phyloP scores from a whole-genome alignment of 2,888 invertebrate genomes.

The Apantesis nais region DNA sequence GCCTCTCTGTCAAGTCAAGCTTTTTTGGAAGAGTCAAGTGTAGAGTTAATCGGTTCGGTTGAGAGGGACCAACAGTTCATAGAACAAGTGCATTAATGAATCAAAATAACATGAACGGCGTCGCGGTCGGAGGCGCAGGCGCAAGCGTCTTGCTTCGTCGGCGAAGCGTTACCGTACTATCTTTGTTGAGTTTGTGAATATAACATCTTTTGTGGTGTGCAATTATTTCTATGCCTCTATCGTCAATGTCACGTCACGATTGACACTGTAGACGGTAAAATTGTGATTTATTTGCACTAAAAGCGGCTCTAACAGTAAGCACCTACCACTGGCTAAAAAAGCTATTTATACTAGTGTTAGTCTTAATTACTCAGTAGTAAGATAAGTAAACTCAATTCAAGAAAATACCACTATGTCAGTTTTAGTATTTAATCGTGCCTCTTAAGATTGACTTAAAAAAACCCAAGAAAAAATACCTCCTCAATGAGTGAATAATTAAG shows the following conservation, averaged over 20 bases:
- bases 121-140: conserved; percentile 56
- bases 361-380: not conserved
- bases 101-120: conserved; percentile 45
- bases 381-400: not conserved
- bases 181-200: conserved; percentile 31
- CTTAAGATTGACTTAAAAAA: not conserved
- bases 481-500: no score
- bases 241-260: not conserved
- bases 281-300: not conserved
- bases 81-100: conserved; percentile 43
- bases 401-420: not conserved
- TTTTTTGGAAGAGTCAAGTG: not conserved
- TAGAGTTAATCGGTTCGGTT: not conserved
- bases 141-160: conserved; percentile 61
- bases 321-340: not conserved
- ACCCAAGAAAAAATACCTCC: no score
- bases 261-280: not conserved
- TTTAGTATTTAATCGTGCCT: not conserved
- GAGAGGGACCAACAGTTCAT: conserved; percentile 1
- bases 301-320: not conserved
- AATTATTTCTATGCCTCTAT: not conserved
- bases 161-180: conserved; percentile 59
- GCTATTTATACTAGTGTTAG: not conserved
- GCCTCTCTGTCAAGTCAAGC: not conserved
- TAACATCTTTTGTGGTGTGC: conserved; percentile 3